A percentile compares a stretch with the other conserved stretches of the same genome.
These are phyloP conservation scores for Allacma fusca DNA, from an alignment of 2,888 invertebrate species.

Conservation along the genomic window DNA sequence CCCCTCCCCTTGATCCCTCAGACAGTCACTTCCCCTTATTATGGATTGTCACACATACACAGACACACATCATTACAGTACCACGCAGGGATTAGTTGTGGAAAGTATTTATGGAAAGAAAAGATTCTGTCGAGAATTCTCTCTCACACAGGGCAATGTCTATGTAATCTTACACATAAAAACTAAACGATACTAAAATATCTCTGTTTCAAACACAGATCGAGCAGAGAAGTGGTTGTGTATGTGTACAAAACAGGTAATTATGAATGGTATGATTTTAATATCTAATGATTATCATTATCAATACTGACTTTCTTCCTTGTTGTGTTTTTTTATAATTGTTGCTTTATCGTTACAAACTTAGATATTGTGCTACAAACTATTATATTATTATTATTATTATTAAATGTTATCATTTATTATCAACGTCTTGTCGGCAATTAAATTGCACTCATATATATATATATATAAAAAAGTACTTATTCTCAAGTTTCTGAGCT, in stretches of 20 bases:
- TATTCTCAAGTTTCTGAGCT: too few species aligned
- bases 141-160: too few species aligned
- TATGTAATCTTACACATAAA: too few species aligned
- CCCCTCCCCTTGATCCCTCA: too few species aligned
- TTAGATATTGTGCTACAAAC: constrained; percentile 15
- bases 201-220: too few species aligned
- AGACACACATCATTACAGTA: too few species aligned
- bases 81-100: too few species aligned
- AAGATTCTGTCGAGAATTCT: too few species aligned
- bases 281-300: constrained; percentile 31
- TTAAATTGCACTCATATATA: constrained; percentile 31
- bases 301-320: constrained; percentile 33
- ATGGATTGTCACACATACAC: too few species aligned
- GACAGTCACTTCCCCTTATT: too few species aligned
- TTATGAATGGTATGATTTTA: constrained; percentile 27
- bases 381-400: constrained; percentile 19
- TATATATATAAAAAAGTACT: background rate
- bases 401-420: constrained; percentile 35
- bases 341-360: constrained; percentile 37
- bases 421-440: constrained; percentile 41
- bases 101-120: too few species aligned
- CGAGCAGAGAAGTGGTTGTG: background rate
- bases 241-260: constrained; percentile 1
- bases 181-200: too few species aligned
- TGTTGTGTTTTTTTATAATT: constrained; percentile 42